Conservation (phyloP, 2,113 vertebrate species). For the Megaleporinus macrocephalus region DNA sequence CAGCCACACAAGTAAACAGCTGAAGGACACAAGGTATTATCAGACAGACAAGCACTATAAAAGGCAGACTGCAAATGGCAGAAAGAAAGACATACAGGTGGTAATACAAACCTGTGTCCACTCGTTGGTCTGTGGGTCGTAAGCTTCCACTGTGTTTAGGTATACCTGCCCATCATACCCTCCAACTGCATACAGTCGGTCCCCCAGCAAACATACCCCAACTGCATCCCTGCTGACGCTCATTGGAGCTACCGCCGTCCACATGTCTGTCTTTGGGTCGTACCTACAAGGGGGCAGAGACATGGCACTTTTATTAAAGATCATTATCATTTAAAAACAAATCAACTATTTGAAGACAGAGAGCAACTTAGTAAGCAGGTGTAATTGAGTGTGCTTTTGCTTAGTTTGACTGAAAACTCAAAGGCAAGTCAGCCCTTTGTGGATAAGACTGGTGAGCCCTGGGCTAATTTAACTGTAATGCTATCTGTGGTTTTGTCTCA, state of each 20-base stretch:
- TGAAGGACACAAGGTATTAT: not conserved
- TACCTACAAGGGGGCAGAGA: constrained; percentile 77
- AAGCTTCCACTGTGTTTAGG: constrained; percentile 93
- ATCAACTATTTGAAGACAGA: no score
- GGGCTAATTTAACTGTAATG: no score
- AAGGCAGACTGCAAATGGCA: not conserved
- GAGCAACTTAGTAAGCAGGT: no score
- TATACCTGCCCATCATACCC: constrained; percentile 97
- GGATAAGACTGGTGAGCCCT: no score
- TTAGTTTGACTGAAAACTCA: no score
- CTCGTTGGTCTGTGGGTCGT: constrained; percentile 97
- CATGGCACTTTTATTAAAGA: not conserved
- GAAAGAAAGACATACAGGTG: not conserved
- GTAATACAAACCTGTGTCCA: constrained; percentile 89
- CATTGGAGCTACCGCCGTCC: constrained; percentile 98
- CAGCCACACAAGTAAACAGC: no score
- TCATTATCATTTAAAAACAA: no score
- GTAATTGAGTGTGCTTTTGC: no score
- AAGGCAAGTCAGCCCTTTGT: no score
- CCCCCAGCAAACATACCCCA: constrained; percentile 96
- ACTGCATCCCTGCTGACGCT: constrained; percentile 97
- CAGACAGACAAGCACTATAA: not conserved
- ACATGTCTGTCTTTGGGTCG: constrained; percentile 95
- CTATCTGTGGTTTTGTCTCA: no score
- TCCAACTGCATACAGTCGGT: constrained; percentile 93